Evolutionary conservation across 2,888 invertebrate species (phyloP), one percentile per base, ranked within the genome.

Genomic region (Papilio demoleus): DNA sequence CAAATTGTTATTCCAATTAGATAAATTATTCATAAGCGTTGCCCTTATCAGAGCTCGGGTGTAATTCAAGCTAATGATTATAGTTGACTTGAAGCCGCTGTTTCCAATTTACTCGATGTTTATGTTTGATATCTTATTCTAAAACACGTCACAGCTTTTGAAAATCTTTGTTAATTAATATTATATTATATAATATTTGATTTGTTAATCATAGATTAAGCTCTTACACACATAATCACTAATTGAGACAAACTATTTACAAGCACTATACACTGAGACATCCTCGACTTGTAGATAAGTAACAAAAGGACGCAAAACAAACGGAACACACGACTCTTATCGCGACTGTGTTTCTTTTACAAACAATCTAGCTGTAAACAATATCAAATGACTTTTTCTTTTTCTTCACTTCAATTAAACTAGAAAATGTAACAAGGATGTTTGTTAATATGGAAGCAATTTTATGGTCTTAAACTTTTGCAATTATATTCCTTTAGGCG

Each of bases 191-290:
- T n/a, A n/a, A n/a, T n/a, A n/a, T n/a, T n/a, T n/a, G n/a, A n/a
- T n/a, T n/a, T n/a, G n/a, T 31, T 31, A 31, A 50, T 50, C 27
- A 50, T 0, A n/a, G 2, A 53, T 53, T 50, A 27, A 14, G 2
- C 8, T 53, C 27, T 53, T 24, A 27, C 1, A 24, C 22, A 27
- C 19, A 6, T 50, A 50, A 53, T 27, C 27, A 27, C 53, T 27
- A 53, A 53, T 53, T 53, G 27, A 22, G 19, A 36, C 63, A 63
- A 47, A 50, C 24, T 36, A 50, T 63, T 63, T 63, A 50, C 63
- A 47, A 50, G 9, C 22, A 63, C 63, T 63, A 36, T 22, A 47
- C 47, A n/a, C 1, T 4, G 59, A 50, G 36, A 50, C 47, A 12
- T 31, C 19, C 34, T 50, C 63, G 22, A 47, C 47, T 63, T 42